Evolutionary conservation across 2,888 invertebrate genomes (phyloP).

Genomic region (Thalpophila matura): DNA sequence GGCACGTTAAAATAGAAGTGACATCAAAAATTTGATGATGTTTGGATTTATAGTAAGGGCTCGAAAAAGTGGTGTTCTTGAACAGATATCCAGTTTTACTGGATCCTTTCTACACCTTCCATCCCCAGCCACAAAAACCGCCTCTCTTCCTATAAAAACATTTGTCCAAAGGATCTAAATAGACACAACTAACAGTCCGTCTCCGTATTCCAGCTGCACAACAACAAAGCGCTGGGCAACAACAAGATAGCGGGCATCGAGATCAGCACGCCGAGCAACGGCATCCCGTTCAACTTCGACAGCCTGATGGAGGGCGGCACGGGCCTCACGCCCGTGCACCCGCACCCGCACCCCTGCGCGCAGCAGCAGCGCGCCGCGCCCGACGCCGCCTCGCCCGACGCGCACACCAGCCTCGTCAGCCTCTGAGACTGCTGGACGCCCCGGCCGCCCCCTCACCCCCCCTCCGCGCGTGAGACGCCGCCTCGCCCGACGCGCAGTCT

Average conservation of each 20-base stretch:
- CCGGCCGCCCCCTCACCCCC: slow-evolving; percentile 60
- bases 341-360: slow-evolving; percentile 93
- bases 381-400: slow-evolving; percentile 94
- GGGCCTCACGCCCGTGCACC: slow-evolving; percentile 95
- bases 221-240: slow-evolving; percentile 84
- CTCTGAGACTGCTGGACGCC: slow-evolving; percentile 94
- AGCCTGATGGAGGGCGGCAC: slow-evolving; percentile 98
- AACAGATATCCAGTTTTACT: neutral
- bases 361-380: slow-evolving; percentile 94
- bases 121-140: neutral
- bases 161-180: neutral
- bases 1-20: no score
- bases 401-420: slow-evolving; percentile 95
- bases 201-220: slow-evolving; percentile 81
- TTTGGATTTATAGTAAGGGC: no score
- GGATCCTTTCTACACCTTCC: no score
- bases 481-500: no score
- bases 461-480: no score
- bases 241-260: slow-evolving; percentile 94
- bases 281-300: slow-evolving; percentile 97
- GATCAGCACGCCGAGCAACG: slow-evolving; percentile 96
- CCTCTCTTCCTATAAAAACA: no score
- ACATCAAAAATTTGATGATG: no score
- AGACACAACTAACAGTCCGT: slow-evolving; percentile 26
- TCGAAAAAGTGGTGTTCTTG: no score